phyloP scores from a whole-genome alignment of 2,113 vertebrate genomes.

The Vidua chalybeata region DNA sequence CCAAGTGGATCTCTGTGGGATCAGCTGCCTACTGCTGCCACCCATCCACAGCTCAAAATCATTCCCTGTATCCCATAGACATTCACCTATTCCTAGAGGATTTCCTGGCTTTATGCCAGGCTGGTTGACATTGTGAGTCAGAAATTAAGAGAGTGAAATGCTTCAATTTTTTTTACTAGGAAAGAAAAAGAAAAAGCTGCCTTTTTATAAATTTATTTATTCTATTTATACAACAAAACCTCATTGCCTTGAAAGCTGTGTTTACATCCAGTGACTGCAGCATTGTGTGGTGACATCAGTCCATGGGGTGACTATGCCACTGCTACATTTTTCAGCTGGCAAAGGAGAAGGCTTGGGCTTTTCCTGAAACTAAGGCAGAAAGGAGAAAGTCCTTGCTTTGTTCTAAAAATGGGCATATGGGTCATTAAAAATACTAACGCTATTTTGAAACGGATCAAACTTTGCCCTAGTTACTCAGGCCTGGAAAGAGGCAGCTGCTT shows the following conservation, averaged over 20 bases:
- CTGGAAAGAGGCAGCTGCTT: neutral
- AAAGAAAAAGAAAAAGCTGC: neutral
- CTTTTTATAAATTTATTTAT: neutral
- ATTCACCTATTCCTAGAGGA: neutral
- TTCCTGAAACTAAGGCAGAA: neutral
- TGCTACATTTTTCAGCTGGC: neutral
- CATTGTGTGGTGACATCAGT: constrained; percentile 43
- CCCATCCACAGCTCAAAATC: neutral
- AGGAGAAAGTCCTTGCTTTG: neutral
- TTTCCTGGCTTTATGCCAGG: neutral
- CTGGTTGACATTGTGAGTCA: neutral
- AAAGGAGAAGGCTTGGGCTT: neutral
- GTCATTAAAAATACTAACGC: constrained; percentile 26
- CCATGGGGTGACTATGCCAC: neutral
- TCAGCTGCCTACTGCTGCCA: neutral
- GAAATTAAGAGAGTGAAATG: neutral
- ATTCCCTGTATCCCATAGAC: neutral
- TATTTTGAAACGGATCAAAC: constrained; percentile 25
- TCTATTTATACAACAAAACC: neutral
- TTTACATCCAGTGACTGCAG: constrained; percentile 31
- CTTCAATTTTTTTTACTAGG: neutral
- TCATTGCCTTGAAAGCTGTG: neutral
- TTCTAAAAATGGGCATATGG: constrained; percentile 13
- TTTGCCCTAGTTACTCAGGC: constrained; percentile 39
- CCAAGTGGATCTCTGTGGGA: neutral